phyloP scores from a whole-genome alignment of 2,113 vertebrate species.

The Cardinalis cardinalis region DNA sequence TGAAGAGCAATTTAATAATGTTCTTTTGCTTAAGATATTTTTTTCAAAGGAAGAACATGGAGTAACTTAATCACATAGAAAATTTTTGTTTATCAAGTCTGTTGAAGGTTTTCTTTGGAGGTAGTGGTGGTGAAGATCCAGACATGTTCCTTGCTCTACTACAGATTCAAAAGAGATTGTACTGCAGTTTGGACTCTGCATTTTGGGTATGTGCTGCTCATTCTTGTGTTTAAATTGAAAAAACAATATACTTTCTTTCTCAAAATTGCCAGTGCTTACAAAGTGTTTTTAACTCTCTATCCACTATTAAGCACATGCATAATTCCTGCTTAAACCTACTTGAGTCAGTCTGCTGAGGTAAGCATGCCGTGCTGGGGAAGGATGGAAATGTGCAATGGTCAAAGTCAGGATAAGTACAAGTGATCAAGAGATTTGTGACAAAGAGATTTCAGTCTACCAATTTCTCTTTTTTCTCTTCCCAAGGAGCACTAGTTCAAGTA shows the following conservation, averaged over 20 bases:
- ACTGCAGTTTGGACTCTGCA: not conserved
- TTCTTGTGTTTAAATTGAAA: not conserved
- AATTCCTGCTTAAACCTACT: not conserved
- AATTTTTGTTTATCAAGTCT: not conserved
- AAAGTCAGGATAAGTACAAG: not conserved
- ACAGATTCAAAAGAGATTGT: not conserved
- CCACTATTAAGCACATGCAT: not conserved
- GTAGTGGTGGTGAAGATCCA: not conserved
- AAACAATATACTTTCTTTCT: not conserved
- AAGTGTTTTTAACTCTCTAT: not conserved
- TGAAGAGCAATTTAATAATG: not conserved
- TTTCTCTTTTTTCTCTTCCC: not conserved
- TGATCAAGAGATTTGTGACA: not conserved
- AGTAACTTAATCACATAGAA: not conserved
- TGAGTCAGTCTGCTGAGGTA: not conserved
- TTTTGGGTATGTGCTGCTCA: not conserved
- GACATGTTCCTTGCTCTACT: not conserved
- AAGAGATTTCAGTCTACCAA: not conserved
- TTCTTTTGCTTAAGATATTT: not conserved
- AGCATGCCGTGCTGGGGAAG: not conserved
- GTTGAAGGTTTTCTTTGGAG: not conserved
- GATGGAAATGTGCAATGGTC: not conserved
- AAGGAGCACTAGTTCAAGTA: not conserved
- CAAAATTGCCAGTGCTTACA: not conserved
- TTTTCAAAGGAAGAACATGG: not conserved